Evolutionary conservation across 2,888 invertebrate genomes (phyloP), one percentile per base, ranked within the genome.

Genomic region (Elmis aenea): DNA sequence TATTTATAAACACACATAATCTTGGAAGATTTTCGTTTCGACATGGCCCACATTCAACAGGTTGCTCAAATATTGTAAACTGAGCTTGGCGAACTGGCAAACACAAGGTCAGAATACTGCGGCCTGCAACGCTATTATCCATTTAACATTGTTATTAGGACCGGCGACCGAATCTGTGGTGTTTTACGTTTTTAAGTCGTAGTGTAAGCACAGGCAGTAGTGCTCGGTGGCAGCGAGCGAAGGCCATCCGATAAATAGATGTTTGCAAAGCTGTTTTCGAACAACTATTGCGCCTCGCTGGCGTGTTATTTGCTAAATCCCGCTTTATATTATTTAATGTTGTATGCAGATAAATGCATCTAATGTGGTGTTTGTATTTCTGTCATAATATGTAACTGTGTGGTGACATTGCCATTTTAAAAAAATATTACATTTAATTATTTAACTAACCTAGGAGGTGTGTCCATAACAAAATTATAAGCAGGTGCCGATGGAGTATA

Each of bases 391-490:
- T n/a, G n/a, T n/a, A n/a, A n/a, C n/a, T n/a, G n/a, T n/a, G n/a
- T n/a, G n/a, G n/a, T n/a, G n/a, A n/a, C n/a, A n/a, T n/a, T n/a
- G n/a, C n/a, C n/a, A n/a, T n/a, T n/a, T n/a, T n/a, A n/a, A n/a
- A n/a, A n/a, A n/a, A n/a, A n/a, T n/a, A n/a, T n/a, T n/a, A n/a
- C n/a, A n/a, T n/a, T n/a, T n/a, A n/a, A n/a, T n/a, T 8, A 6
- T 10, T 3, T 9, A 10, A 59, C 64, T 59, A 57, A 65, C 65
- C 65, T 65, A 53, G 63, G 57, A 29, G 60, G 55, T 26, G 57
- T 51, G 23, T 62, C 61, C 55, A 59, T 52, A 30, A 59, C 49
- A 50, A 59, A 59, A 40, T 58, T 56, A 37, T 53, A 57, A 24
- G 55, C 42, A 22, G 58, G 48, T 18, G 54, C 45, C 27, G 54